A percentile compares a stretch with the other conserved stretches of the same genome.
phyloP scores from a whole-genome alignment of 2,113 vertebrate genomes.

The Cyanocitta stelleri region DNA sequence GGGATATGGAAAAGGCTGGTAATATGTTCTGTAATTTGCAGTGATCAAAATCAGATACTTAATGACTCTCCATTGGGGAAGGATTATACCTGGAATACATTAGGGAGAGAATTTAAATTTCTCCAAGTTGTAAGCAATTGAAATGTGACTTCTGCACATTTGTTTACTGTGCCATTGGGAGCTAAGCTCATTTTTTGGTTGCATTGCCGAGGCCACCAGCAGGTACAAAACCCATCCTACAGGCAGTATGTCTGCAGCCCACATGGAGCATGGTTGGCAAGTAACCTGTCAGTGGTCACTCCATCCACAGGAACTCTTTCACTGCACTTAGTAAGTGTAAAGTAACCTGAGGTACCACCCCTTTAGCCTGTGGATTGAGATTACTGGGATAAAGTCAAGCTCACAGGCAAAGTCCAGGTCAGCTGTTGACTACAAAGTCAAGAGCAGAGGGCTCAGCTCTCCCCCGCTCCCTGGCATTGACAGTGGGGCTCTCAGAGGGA shows the following conservation, averaged over 20 bases:
- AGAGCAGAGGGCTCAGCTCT: neutral
- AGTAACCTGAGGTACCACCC: neutral
- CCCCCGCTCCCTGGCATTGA: neutral
- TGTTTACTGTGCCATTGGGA: neutral
- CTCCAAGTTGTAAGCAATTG: neutral
- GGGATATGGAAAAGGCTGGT: neutral
- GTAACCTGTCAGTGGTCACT: neutral
- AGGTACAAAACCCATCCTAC: neutral
- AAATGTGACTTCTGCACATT: neutral
- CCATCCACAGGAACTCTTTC: neutral
- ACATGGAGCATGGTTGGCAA: fast-evolving
- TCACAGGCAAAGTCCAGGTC: neutral
- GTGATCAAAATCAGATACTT: neutral
- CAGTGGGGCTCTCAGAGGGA: neutral
- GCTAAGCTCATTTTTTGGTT: neutral
- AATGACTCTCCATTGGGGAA: neutral
- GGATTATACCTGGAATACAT: neutral
- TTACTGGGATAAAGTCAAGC: neutral
- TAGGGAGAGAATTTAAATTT: neutral
- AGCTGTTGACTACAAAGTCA: neutral
- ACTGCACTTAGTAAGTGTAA: neutral
- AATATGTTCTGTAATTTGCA: neutral
- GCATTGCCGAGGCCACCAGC: neutral
- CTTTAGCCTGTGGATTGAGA: neutral
- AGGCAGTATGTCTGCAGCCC: neutral